A percentile compares a stretch with the other conserved stretches of the same genome.
Conservation (phyloP, 2,797 vertebrate species). For the Eupleurogrammus muticus region DNA sequence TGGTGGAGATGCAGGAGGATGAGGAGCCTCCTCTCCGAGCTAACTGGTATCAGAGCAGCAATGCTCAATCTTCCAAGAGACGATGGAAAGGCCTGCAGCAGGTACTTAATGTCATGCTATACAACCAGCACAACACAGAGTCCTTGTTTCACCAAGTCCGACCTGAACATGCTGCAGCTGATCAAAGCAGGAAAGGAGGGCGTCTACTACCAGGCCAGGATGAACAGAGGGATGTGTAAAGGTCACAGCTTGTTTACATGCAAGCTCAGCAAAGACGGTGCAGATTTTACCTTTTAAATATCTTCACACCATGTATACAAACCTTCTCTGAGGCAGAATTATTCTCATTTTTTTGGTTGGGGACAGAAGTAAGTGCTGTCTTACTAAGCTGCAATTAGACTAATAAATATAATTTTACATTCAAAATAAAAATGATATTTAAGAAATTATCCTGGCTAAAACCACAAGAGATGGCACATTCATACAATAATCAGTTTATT, state of each 20-base stretch:
- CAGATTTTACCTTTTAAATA: too few species aligned
- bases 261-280: slow-evolving; percentile 85
- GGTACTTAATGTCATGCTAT: slow-evolving; percentile 58
- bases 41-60: slow-evolving; percentile 20
- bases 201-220: slow-evolving; percentile 82
- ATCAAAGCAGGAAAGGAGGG: slow-evolving; percentile 85
- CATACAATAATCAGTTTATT: too few species aligned
- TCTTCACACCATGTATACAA: neutral
- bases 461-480: too few species aligned
- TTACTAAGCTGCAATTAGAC: too few species aligned
- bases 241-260: slow-evolving; percentile 83
- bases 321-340: neutral
- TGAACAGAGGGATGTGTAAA: slow-evolving; percentile 80
- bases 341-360: neutral
- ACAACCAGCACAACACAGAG: too few species aligned
- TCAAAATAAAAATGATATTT: too few species aligned
- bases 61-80: slow-evolving; percentile 43
- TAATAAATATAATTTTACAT: too few species aligned
- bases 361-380: too few species aligned
- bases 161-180: slow-evolving; percentile 81
- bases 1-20: neutral
- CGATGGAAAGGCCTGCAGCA: slow-evolving; percentile 72
- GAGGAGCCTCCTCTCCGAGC: neutral
- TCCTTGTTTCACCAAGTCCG: slow-evolving; percentile 70
- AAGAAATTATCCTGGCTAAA: too few species aligned